Evolutionary conservation across 2,113 vertebrate species (phyloP).

Genomic region (Otocyon megalotis): DNA sequence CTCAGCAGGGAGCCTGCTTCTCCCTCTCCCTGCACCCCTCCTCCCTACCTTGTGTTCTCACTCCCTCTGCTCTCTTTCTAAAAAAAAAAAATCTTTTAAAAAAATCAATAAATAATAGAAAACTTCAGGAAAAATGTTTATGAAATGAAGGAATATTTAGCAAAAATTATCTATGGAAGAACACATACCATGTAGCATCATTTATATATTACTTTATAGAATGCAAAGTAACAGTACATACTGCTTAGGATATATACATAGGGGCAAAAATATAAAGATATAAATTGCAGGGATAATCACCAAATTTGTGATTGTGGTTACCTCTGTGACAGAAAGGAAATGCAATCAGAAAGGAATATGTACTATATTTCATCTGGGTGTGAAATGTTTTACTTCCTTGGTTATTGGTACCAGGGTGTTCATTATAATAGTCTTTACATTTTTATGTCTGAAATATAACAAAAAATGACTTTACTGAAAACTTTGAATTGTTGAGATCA

Average conservation of each 20-base stretch:
- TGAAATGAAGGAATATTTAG: not conserved
- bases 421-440: not conserved
- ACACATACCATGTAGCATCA: not conserved
- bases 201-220: not conserved
- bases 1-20: no score
- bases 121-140: not conserved
- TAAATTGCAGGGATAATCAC: not conserved
- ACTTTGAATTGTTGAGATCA: not conserved
- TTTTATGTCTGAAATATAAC: not conserved
- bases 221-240: not conserved
- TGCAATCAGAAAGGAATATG: not conserved
- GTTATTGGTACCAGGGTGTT: not conserved
- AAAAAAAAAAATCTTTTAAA: no score
- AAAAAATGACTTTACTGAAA: not conserved
- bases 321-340: not conserved
- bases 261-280: not conserved
- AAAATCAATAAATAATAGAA: not conserved
- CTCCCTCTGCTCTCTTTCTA: no score
- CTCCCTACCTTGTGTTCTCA: no score
- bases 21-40: no score
- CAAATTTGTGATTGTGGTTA: not conserved
- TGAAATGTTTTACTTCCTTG: not conserved
- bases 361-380: not conserved
- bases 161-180: not conserved
- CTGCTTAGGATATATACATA: not conserved